phyloP scores from a whole-genome alignment of 2,888 invertebrate genomes.

The Orchestes rusci region DNA sequence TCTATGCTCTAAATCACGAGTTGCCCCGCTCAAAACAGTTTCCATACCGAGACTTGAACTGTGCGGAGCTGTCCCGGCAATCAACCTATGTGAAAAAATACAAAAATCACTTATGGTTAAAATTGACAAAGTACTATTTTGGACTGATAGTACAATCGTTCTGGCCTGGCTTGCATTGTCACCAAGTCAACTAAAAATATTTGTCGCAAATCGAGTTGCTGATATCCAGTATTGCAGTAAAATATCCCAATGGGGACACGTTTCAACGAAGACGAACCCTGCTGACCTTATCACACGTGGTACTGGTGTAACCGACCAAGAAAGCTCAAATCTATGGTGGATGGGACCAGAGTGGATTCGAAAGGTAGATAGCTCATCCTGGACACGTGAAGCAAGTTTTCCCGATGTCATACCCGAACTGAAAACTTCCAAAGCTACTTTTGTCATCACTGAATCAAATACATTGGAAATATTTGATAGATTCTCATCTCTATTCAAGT shows the following conservation, averaged over 20 bases:
- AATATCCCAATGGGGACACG: conserved; percentile 6
- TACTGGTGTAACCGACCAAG: not conserved
- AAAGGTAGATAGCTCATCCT: too few species aligned
- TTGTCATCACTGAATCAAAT: too few species aligned
- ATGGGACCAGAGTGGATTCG: conserved; percentile 1
- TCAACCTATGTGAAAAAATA: conserved; percentile 6
- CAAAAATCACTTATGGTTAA: not conserved
- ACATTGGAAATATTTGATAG: too few species aligned
- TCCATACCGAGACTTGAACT: conserved; percentile 16
- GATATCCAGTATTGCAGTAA: conserved; percentile 13
- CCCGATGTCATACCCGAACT: too few species aligned
- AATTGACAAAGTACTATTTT: conserved; percentile 11
- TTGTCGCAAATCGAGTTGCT: conserved; percentile 6
- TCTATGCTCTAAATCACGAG: conserved; percentile 18
- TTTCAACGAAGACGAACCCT: conserved; percentile 3
- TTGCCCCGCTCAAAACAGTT: too few species aligned
- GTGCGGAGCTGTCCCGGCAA: conserved; percentile 8
- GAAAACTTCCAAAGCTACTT: too few species aligned
- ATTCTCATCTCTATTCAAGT: too few species aligned
- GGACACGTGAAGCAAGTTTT: too few species aligned
- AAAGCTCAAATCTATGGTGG: conserved; percentile 3
- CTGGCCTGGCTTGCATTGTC: conserved; percentile 14
- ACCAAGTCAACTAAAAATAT: conserved; percentile 11
- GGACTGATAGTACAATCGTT: conserved; percentile 20
- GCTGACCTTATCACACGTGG: conserved; percentile 7